phyloP scores from a whole-genome alignment of 2,113 vertebrate genomes.

The Agapornis roseicollis region DNA sequence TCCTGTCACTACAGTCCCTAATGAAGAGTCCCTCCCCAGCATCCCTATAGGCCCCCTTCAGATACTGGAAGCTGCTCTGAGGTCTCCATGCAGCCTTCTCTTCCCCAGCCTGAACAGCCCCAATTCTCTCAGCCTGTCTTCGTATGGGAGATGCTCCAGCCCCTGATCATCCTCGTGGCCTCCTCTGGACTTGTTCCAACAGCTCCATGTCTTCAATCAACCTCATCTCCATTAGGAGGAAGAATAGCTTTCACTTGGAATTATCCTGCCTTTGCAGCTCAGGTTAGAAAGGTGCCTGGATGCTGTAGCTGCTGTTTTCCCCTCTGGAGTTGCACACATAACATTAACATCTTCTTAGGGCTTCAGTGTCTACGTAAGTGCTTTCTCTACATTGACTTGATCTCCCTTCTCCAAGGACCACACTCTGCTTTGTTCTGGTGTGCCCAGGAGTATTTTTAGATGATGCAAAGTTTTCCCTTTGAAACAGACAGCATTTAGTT shows the following conservation, averaged over 20 bases:
- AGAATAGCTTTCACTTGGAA: background rate
- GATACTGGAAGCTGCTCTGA: too few species aligned
- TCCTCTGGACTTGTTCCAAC: too few species aligned
- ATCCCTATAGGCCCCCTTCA: too few species aligned
- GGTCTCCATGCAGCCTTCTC: too few species aligned
- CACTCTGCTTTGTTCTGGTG: background rate
- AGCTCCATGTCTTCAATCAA: background rate
- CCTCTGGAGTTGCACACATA: background rate
- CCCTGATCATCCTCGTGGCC: too few species aligned
- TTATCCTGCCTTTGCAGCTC: background rate
- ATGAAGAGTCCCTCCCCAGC: too few species aligned
- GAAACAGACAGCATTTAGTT: background rate
- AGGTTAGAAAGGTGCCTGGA: background rate
- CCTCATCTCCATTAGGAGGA: background rate
- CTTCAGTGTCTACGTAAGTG: rapidly evolving
- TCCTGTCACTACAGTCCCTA: too few species aligned
- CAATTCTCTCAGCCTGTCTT: too few species aligned
- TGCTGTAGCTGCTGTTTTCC: background rate
- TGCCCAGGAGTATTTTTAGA: background rate
- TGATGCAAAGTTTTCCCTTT: background rate
- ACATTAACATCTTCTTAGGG: background rate
- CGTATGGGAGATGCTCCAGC: too few species aligned
- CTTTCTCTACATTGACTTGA: background rate
- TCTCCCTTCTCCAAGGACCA: background rate
- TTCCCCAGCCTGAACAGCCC: too few species aligned